Base-by-base conservation (phyloP, 2,113 vertebrate genomes). In the Otocyon megalotis region DNA sequence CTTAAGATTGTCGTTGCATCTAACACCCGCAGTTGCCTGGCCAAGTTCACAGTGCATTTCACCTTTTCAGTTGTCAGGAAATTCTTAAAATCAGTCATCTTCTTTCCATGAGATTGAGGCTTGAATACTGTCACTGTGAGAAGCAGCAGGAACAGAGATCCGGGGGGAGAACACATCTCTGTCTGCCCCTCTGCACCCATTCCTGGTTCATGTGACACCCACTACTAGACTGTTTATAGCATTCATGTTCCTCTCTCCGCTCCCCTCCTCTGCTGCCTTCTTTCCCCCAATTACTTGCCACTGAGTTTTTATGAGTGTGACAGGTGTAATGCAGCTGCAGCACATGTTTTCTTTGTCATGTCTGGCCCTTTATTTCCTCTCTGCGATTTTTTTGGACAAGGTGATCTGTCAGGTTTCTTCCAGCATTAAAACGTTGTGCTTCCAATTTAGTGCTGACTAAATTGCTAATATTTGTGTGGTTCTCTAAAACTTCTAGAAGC, bases 371-470 rank as follows among this genome's bases (percentile, higher is more conserved):
- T 93, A 35, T 91, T 93, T 53, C 30, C 30, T 93, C 50, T 69
- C 32, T 65, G 0, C 94, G 65, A 35, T 30, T 53, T 58, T 26
- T 26, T 81, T 89, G 7, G 74, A 54, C 35, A 60, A 83, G 28
- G 63, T 93, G 1, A 48, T 32, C 90, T 81, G 16, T 83, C 77
- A 60, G 5, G 26, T 93, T 89, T 81, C 71, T 95, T 65, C 54
- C 50, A 87, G 10, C 19, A 77, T 86, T 90, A 81, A 85, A 85
- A 84, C 28, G 84, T 5, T 58, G 14, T 84, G 37, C 60, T 93
- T 96, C 60, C 93, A 81, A 85, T 86, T 56, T 81, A 85, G 11
- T 63, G 20, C 77, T 87, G 5, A 77, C 56, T 83, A 89, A 69
- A 58, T 30, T 71, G 26, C 32, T 63, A 24, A 15, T 80, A 48